These are phyloP conservation scores for Seira ritae DNA, from an alignment of 2,888 invertebrate genomes.

Conservation along the genomic window DNA sequence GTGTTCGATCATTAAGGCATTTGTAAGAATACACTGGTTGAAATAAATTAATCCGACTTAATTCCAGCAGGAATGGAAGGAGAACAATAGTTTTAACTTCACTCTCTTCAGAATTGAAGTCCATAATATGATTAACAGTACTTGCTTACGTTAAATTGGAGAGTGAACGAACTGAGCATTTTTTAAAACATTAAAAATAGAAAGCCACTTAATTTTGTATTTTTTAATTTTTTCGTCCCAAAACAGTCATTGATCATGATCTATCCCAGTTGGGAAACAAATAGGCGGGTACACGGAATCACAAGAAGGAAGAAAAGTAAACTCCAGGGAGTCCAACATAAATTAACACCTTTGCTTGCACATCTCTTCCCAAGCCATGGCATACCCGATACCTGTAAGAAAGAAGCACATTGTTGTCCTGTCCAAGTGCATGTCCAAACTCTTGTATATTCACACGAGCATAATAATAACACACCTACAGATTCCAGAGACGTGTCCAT, in stretches of 20 bases:
- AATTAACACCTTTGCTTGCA: conserved; percentile 56
- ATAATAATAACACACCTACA: not conserved
- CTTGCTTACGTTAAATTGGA: no score
- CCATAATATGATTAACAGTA: no score
- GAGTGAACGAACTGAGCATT: no score
- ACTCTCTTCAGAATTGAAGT: no score
- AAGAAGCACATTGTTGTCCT: not conserved
- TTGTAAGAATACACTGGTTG: no score
- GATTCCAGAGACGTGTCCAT: conserved; percentile 21
- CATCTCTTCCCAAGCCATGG: conserved; percentile 3
- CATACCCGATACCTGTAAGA: conserved; percentile 15
- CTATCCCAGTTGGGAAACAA: conserved; percentile 57
- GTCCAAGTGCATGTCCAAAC: not conserved
- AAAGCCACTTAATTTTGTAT: not conserved
- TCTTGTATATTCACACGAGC: not conserved
- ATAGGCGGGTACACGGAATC: conserved; percentile 49
- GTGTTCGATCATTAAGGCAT: no score
- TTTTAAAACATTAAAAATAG: not conserved
- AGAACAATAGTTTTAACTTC: no score
- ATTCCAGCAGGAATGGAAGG: no score
- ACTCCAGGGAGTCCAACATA: conserved; percentile 65
- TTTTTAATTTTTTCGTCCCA: not conserved
- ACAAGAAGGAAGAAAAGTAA: conserved; percentile 47
- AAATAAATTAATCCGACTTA: no score
- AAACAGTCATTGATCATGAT: conserved; percentile 37